These are phyloP conservation scores for Pteromalus puparum DNA, from an alignment of 1,140 invertebrate species.

Conservation along the genomic window DNA sequence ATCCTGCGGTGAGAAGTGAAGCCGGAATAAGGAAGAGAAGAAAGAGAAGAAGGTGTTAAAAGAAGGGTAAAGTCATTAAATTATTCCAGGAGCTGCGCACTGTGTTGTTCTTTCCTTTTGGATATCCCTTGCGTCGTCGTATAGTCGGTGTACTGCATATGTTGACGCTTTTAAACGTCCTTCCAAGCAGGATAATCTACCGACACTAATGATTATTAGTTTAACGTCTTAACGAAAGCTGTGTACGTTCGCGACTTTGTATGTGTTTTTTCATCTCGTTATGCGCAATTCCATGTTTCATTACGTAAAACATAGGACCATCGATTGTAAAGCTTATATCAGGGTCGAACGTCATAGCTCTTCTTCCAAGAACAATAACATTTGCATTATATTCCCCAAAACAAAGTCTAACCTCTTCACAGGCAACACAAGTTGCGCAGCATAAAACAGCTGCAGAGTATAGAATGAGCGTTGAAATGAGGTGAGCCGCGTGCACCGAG, in stretches of 20 bases:
- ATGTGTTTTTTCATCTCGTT: no score
- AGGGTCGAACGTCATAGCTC: no score
- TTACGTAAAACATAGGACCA: no score
- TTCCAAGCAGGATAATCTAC: not conserved
- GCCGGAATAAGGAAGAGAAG: slow-evolving; percentile 13
- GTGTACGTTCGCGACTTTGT: no score
- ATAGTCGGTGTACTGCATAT: not conserved
- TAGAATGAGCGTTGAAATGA: not conserved
- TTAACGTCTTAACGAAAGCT: no score
- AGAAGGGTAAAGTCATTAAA: slow-evolving; percentile 66
- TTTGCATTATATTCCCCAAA: no score
- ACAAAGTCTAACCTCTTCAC: no score
- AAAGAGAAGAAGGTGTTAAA: slow-evolving; percentile 39
- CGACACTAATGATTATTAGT: not conserved
- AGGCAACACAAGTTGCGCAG: not conserved
- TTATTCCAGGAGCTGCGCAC: slow-evolving; percentile 66
- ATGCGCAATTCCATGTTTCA: no score
- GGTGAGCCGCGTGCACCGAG: not conserved
- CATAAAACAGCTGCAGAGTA: slow-evolving; percentile 23
- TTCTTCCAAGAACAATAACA: no score
- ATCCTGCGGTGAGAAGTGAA: slow-evolving; percentile 53
- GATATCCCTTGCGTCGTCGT: not conserved
- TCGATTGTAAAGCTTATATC: no score
- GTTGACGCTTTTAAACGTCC: not conserved
- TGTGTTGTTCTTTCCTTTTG: slow-evolving; percentile 57